Percentiles rank a stretch among this genome's conserved stretches.
These are phyloP conservation scores for Sarcophaga peregrina DNA, from an alignment of 1,140 invertebrate genomes.

Conservation along the genomic window DNA sequence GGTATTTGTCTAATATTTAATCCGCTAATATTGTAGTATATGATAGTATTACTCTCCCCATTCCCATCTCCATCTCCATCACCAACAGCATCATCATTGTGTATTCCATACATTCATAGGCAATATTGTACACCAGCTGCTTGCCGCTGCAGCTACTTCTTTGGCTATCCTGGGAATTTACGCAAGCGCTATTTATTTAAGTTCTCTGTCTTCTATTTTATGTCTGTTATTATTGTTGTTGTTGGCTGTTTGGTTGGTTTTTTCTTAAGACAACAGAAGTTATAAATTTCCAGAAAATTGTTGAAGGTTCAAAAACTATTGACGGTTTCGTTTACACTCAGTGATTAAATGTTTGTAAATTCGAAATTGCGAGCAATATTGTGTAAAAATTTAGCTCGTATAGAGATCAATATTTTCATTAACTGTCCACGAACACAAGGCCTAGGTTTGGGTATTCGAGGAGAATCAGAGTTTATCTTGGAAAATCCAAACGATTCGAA, in stretches of 20 bases:
- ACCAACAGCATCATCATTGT: background rate
- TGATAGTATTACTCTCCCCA: background rate
- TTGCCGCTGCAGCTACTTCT: background rate
- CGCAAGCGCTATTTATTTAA: conserved; percentile 38
- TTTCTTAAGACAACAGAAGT: background rate
- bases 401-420: no score
- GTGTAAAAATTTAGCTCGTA: no score
- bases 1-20: conserved; percentile 25
- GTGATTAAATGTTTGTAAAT: background rate
- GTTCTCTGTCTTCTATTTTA: background rate
- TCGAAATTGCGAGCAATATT: background rate
- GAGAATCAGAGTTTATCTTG: no score
- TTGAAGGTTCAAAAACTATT: conserved; percentile 1
- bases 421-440: no score
- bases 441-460: no score
- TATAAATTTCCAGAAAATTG: background rate
- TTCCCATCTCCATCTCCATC: no score
- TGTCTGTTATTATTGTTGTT: conserved; percentile 15
- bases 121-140: conserved; percentile 27
- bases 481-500: no score
- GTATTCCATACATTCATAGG: background rate
- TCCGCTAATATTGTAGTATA: background rate
- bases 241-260: background rate
- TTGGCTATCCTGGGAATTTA: conserved; percentile 28
- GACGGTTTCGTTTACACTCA: background rate